phyloP scores from a whole-genome alignment of 2,113 vertebrate species.

The Esox niger region DNA sequence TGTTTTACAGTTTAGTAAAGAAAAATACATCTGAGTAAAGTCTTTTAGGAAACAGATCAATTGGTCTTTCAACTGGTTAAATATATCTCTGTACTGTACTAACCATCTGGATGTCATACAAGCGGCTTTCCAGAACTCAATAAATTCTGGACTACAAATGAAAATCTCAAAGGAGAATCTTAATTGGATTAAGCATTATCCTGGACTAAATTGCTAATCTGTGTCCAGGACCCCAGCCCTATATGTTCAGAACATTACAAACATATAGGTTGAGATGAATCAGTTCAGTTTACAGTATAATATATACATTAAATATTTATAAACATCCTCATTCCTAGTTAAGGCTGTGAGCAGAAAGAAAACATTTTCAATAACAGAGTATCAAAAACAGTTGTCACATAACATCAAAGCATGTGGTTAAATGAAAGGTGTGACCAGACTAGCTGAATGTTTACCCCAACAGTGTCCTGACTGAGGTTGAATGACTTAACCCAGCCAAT shows the following conservation, averaged over 20 bases:
- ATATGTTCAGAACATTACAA: too few species aligned
- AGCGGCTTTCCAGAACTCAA: background rate
- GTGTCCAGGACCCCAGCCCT: slow-evolving; percentile 19
- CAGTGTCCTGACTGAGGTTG: too few species aligned
- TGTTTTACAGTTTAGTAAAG: slow-evolving; percentile 12
- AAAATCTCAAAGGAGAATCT: too few species aligned
- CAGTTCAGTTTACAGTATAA: slow-evolving; percentile 19
- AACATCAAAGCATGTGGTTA: slow-evolving; percentile 4
- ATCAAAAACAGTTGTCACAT: slow-evolving; percentile 36
- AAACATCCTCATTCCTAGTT: slow-evolving; percentile 44
- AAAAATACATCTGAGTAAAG: slow-evolving; percentile 16
- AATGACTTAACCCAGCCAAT: background rate
- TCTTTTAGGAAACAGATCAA: background rate
- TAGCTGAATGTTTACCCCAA: too few species aligned
- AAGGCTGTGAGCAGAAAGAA: slow-evolving; percentile 53
- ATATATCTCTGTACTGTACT: slow-evolving; percentile 32
- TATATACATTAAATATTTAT: slow-evolving; percentile 51
- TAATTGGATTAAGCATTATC: too few species aligned
- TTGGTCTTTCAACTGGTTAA: background rate
- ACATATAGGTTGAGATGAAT: slow-evolving; percentile 45
- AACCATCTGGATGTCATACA: slow-evolving; percentile 21
- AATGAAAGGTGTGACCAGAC: background rate
- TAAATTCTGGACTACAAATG: too few species aligned
- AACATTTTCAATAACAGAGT: slow-evolving; percentile 2
- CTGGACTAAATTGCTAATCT: too few species aligned